Evolutionary conservation across 2,797 vertebrate genomes (phyloP).

Genomic region (Ctenochaetus hawaiiensis): DNA sequence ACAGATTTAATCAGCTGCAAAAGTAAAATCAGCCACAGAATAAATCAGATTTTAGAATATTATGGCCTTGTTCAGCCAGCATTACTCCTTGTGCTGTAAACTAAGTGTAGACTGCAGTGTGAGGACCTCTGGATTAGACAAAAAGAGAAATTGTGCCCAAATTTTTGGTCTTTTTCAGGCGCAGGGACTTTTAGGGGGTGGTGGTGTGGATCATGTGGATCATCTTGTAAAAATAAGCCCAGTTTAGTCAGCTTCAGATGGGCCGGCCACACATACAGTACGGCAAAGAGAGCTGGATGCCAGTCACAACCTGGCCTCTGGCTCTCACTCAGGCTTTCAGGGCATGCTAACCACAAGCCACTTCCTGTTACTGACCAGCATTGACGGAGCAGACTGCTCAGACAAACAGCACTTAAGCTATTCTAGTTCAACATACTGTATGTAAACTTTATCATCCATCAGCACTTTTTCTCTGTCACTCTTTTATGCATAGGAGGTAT

Average conservation of each 20-base stretch:
- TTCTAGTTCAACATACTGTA: conserved; percentile 26
- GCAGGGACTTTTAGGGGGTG: conserved; percentile 42
- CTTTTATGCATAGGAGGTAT: neutral
- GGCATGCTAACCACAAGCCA: conserved; percentile 75
- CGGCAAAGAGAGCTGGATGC: conserved; percentile 59
- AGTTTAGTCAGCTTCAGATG: conserved; percentile 64
- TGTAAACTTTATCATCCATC: conserved; percentile 26
- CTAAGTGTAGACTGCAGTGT: conserved; percentile 27
- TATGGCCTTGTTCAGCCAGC: conserved; percentile 17
- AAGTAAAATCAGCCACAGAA: conserved; percentile 27
- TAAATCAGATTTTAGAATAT: conserved; percentile 48
- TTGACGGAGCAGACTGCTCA: conserved; percentile 35
- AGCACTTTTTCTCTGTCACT: conserved; percentile 3
- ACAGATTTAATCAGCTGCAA: conserved; percentile 10
- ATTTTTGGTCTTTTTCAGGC: conserved; percentile 44
- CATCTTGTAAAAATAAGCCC: conserved; percentile 72
- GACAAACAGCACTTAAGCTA: conserved; percentile 37
- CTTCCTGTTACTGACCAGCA: conserved; percentile 79
- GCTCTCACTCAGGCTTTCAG: conserved; percentile 68
- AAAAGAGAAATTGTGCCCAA: conserved; percentile 56
- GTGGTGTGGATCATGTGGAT: conserved; percentile 37
- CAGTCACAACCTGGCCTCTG: conserved; percentile 69
- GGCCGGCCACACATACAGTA: conserved; percentile 69
- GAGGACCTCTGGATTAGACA: conserved; percentile 36
- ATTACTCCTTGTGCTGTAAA: conserved; percentile 39